A percentile compares a stretch with the other conserved stretches of the same genome.
Evolutionary conservation across 2,797 vertebrate genomes (phyloP).

Genomic region (Gastrophryne carolinensis): DNA sequence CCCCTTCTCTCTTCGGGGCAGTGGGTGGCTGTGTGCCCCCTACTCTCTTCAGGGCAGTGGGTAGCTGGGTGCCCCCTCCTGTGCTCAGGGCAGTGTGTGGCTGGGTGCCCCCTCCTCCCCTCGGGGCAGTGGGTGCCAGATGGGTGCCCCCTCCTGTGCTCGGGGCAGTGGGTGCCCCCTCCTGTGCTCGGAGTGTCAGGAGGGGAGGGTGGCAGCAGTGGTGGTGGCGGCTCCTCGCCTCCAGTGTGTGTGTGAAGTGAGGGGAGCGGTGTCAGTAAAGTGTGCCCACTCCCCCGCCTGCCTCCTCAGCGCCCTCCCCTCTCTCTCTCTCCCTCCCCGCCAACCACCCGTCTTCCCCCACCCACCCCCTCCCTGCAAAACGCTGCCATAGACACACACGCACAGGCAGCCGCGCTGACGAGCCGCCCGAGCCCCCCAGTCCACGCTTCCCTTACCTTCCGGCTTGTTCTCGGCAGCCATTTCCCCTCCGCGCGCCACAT

Average conservation of each 20-base stretch:
- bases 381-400: conserved; percentile 40
- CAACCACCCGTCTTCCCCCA: conserved; percentile 17
- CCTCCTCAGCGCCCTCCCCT: conserved; percentile 57
- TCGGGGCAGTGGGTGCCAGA: neutral
- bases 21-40: neutral
- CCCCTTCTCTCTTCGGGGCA: neutral
- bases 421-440: conserved; percentile 53
- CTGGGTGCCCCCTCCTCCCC: neutral
- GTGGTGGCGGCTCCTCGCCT: conserved; percentile 34
- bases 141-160: neutral
- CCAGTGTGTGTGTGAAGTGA: conserved; percentile 48
- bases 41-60: neutral
- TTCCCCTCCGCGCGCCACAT: conserved; percentile 98
- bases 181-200: neutral
- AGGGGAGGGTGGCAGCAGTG: neutral
- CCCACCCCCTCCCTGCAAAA: conserved; percentile 61
- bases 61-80: neutral
- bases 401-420: conserved; percentile 51
- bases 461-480: conserved; percentile 99
- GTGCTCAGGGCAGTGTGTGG: neutral
- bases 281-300: conserved; percentile 57
- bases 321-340: neutral
- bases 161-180: neutral
- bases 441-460: conserved; percentile 90
- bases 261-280: conserved; percentile 42